Percentiles rank a stretch among this genome's conserved stretches.
Conservation (phyloP, 2,113 vertebrate species). For the Leucopternis melanops region DNA sequence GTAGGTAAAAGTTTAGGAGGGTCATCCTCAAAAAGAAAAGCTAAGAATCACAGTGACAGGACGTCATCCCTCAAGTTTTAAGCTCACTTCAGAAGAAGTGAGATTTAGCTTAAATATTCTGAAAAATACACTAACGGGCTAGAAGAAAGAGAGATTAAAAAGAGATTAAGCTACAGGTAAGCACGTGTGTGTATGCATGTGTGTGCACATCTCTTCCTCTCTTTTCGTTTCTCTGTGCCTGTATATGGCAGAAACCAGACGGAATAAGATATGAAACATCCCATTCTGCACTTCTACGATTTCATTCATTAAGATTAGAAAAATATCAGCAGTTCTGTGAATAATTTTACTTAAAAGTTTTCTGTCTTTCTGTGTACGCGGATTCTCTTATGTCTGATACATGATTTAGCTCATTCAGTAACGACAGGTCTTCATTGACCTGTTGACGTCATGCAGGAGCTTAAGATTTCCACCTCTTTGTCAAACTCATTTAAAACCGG, state of each 20-base stretch:
- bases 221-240: not conserved
- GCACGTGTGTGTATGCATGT: rapidly evolving
- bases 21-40: not conserved
- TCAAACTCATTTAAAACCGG: not conserved
- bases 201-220: not conserved
- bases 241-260: not conserved
- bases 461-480: not conserved
- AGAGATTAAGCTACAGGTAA: not conserved
- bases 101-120: not conserved
- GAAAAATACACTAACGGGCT: not conserved
- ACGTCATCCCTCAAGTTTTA: not conserved
- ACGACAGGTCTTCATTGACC: not conserved
- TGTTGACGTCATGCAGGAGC: not conserved
- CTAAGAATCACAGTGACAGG: not conserved
- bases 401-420: not conserved
- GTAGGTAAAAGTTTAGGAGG: not conserved
- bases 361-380: not conserved
- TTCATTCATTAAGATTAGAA: not conserved
- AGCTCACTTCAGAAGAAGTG: not conserved
- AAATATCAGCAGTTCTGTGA: not conserved
- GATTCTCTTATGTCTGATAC: not conserved
- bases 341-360: not conserved
- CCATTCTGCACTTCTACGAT: not conserved
- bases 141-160: not conserved
- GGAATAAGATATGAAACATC: not conserved